phyloP scores from a whole-genome alignment of 2,113 vertebrate species.

The Delphinapterus leucas region DNA sequence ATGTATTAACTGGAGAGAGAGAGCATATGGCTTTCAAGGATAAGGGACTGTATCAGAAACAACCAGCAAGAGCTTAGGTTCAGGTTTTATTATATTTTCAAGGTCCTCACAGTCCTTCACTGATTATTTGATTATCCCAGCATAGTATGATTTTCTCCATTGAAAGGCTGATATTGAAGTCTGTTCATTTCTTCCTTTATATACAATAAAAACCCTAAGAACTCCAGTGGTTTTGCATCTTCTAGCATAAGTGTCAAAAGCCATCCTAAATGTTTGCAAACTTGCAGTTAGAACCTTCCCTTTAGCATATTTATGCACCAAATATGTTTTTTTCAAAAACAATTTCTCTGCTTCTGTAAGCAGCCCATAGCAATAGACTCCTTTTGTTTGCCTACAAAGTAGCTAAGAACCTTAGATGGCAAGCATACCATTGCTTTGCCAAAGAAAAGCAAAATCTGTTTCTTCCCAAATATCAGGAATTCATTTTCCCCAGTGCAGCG shows the following conservation, averaged over 20 bases:
- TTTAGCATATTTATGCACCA: not conserved
- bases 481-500: slow-evolving; percentile 23
- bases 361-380: not conserved
- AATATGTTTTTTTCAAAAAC: not conserved
- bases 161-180: not conserved
- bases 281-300: not conserved
- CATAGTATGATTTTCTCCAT: not conserved
- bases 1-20: not conserved
- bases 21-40: not conserved
- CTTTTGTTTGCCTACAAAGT: not conserved
- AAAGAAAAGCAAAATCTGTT: slow-evolving; percentile 12
- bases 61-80: not conserved
- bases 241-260: not conserved
- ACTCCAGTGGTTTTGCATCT: not conserved
- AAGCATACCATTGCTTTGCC: not conserved
- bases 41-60: not conserved
- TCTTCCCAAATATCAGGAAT: slow-evolving; percentile 40
- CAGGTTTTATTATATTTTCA: not conserved
- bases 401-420: slow-evolving; percentile 18
- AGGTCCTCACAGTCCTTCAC: not conserved
- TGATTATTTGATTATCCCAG: not conserved
- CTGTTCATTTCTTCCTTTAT: not conserved
- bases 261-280: not conserved
- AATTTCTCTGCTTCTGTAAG: not conserved
- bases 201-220: not conserved